phyloP scores from a whole-genome alignment of 2,113 vertebrate species.

The Sterna hirundo region DNA sequence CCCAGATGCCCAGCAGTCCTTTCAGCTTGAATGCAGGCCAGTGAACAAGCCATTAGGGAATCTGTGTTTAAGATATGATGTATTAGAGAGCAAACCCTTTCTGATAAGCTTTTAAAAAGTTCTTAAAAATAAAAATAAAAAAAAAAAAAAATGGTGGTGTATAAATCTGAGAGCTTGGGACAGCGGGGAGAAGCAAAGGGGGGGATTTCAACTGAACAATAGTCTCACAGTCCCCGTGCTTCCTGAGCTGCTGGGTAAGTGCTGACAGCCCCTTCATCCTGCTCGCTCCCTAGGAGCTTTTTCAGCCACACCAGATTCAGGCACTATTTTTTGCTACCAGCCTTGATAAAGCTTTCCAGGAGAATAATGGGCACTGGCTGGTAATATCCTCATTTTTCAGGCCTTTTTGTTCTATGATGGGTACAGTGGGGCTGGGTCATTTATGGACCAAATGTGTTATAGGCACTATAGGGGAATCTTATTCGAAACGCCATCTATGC shows the following conservation, averaged over 20 bases:
- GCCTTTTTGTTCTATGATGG: neutral
- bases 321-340: neutral
- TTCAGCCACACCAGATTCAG: neutral
- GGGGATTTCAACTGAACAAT: neutral
- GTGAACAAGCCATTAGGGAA: conserved; percentile 12
- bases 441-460: neutral
- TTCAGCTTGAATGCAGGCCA: neutral
- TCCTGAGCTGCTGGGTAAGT: conserved; percentile 2
- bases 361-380: neutral
- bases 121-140: neutral
- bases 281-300: neutral
- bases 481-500: neutral
- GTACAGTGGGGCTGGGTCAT: neutral
- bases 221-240: conserved; percentile 3
- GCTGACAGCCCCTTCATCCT: conserved; percentile 50
- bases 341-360: neutral
- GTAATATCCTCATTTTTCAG: neutral
- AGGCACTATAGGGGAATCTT: neutral
- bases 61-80: neutral
- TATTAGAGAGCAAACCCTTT: conserved; percentile 1
- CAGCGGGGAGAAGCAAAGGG: neutral
- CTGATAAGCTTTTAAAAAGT: conserved; percentile 15
- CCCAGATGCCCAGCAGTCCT: neutral
- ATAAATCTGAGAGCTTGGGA: neutral
- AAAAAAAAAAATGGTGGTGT: neutral